Evolutionary conservation across 2,797 vertebrate species (phyloP), one percentile per base, ranked within the genome.

Genomic region (Dipus sagitta): DNA sequence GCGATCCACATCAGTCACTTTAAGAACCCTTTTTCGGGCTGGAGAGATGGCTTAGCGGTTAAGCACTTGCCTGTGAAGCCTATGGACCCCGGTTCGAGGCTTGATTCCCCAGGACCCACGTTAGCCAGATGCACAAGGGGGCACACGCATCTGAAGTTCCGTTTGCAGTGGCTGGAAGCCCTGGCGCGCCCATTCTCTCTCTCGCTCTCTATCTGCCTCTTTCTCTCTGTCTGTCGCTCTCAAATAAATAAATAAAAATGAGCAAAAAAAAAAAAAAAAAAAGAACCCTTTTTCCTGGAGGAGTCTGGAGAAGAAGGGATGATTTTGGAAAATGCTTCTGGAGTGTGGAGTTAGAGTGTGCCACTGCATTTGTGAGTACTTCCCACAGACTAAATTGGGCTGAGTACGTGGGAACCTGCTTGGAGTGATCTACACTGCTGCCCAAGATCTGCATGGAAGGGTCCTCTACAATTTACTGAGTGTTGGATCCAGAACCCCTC

Each of bases 401-500:
- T 32, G 18, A 4, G 21, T 3, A 68, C 68, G 17, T 0, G 17
- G 62, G 20, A 75, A 52, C 21, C 30, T 87, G 54, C 42, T 30
- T 38, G 75, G 34, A 81, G 62, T 34, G 21, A 6, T 68, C 76
- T 72, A 32, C 20, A 62, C 60, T 28, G 74, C n/a, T 88, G 65
- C 60, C 78, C 18, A 62, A 62, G 32, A 17, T 72, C 72, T 88
- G n/a, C 47, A 21, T 71, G 26, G 26, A 92, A 79, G 64, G 4
- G 11, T 26, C 72, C 91, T 80, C 68, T 32, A 80, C 70, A 85
- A 47, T 30, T 7, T 7, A 34, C 75, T 30, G 65, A 13, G 10
- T 47, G 38, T 84, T 38, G 78, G 76, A 78, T 81, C 60, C 83
- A 85, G 94, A 72, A 47, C 62, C 82, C 58, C 52, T 62, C 78